Base-by-base conservation (phyloP, 2,888 invertebrate genomes). In the Zaprionus lineosus region DNA sequence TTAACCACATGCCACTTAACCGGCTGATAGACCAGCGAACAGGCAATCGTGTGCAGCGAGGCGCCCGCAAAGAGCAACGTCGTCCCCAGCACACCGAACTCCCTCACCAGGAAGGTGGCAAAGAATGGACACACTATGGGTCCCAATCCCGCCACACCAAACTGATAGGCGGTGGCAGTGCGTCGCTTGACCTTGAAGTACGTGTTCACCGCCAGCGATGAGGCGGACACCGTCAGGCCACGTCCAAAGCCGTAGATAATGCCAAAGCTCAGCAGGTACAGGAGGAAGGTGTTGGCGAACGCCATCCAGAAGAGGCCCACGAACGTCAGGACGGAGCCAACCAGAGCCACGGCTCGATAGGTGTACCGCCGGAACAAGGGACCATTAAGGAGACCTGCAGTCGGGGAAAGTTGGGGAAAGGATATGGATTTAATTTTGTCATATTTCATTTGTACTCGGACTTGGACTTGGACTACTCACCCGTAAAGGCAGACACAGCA, bases 81-180 rank as follows among this genome's bases (percentile, higher is more conserved):
- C 0, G 94, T 92, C 14, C 94, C 94, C 50, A 92, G 91, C 69
- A 93, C 93, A 0, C 93, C 94, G 57, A 93, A 94, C 19, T 87
- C 56, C 0, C 91, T 88, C 85, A 94, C 91, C n/a, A 95, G 87
- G 6, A 90, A 89, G 9, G 93, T 94, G 44, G 95, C 93, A 14
- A 95, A 90, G 74, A 94, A 92, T 1, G 95, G 95, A 92, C 94
- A 93, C 43, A 94, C 79, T 29, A 95, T 94, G 1, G 95, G 94
- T 0, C 95, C 95, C 16, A 95, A 85, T 0, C 94, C 95, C 1
- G 94, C 94, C 0, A 93, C 92, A 0, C 94, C 93, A 92, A 94
- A 94, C 67, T 93, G 93, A 47, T 94, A 90, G 0, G 94, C 94
- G 0, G 94, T 94, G 0, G 95, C 95, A 29, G 94, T 90, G 84